phyloP scores from a whole-genome alignment of 2,888 invertebrate genomes.

The Tridacna gigas region DNA sequence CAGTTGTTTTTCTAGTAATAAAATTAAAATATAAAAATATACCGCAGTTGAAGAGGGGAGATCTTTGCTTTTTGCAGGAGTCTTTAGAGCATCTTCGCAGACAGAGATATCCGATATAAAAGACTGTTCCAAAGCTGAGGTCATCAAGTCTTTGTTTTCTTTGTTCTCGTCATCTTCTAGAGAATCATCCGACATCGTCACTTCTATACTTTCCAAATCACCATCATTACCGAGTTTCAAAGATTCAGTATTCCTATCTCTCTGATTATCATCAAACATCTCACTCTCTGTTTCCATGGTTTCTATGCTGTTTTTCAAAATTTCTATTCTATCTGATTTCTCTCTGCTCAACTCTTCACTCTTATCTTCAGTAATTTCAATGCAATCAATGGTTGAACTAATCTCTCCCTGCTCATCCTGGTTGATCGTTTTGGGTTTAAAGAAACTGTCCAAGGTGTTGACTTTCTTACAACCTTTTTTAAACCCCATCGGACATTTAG shows the following conservation, averaged over 20 bases:
- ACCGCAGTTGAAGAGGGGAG: background rate
- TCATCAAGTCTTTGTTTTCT: constrained; percentile 29
- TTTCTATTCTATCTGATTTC: constrained; percentile 32
- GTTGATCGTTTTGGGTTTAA: constrained; percentile 33
- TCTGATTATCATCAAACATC: constrained; percentile 14
- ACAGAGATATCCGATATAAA: constrained; percentile 62
- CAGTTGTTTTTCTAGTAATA: too few species aligned
- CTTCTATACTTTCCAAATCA: background rate
- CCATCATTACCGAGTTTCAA: background rate
- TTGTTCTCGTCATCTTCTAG: constrained; percentile 43
- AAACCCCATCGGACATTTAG: constrained; percentile 30
- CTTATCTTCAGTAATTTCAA: constrained; percentile 70
- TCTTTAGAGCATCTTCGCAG: constrained; percentile 61
- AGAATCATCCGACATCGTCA: background rate
- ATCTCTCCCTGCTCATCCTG: constrained; percentile 71
- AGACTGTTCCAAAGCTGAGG: constrained; percentile 34
- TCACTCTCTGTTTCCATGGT: background rate
- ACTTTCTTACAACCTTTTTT: constrained; percentile 48
- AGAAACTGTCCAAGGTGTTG: constrained; percentile 67
- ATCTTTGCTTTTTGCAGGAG: constrained; percentile 56
- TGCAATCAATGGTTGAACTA: constrained; percentile 73
- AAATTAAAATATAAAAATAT: too few species aligned
- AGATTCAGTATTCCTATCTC: background rate
- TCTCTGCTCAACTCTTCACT: constrained; percentile 14
- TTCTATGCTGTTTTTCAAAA: constrained; percentile 18